These are phyloP conservation scores for Athrips mouffetella DNA, from an alignment of 2,888 invertebrate species.

Conservation along the genomic window DNA sequence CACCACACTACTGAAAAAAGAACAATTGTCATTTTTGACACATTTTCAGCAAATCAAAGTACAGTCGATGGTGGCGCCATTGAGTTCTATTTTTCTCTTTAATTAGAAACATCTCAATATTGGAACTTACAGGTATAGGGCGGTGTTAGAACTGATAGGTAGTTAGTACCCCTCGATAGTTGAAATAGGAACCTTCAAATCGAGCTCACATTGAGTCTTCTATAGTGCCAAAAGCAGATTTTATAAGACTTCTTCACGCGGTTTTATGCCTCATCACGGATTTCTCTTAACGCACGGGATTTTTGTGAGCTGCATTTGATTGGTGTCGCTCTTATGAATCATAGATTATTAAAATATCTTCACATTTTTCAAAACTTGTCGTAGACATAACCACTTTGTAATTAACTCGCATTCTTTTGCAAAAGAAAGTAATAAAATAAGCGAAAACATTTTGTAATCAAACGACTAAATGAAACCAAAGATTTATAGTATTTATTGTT, in stretches of 20 bases:
- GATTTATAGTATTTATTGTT: conserved; percentile 75
- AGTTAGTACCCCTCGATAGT: conserved; percentile 30
- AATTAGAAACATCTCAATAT: conserved; percentile 27
- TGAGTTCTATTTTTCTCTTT: too few species aligned
- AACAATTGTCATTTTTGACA: too few species aligned
- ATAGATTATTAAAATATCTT: conserved; percentile 34
- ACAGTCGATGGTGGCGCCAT: too few species aligned
- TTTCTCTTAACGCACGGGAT: conserved; percentile 22
- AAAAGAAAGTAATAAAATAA: conserved; percentile 34
- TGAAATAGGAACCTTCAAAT: conserved; percentile 30
- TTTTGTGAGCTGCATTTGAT: conserved; percentile 25
- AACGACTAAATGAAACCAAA: conserved; percentile 73
- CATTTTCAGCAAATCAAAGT: too few species aligned
- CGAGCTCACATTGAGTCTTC: conserved; percentile 38
- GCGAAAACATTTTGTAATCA: conserved; percentile 52
- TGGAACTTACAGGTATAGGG: conserved; percentile 34
- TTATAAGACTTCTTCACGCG: conserved; percentile 19
- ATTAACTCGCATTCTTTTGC: conserved; percentile 35
- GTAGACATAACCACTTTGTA: conserved; percentile 32
- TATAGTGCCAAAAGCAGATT: conserved; percentile 33
- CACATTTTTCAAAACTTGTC: conserved; percentile 31
- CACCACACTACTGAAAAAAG: too few species aligned
- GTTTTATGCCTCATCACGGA: conserved; percentile 20
- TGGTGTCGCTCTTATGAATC: conserved; percentile 40
- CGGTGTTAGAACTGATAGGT: conserved; percentile 33